Conservation (phyloP, 2,888 invertebrate species). For the Eugnorisma glareosa region DNA sequence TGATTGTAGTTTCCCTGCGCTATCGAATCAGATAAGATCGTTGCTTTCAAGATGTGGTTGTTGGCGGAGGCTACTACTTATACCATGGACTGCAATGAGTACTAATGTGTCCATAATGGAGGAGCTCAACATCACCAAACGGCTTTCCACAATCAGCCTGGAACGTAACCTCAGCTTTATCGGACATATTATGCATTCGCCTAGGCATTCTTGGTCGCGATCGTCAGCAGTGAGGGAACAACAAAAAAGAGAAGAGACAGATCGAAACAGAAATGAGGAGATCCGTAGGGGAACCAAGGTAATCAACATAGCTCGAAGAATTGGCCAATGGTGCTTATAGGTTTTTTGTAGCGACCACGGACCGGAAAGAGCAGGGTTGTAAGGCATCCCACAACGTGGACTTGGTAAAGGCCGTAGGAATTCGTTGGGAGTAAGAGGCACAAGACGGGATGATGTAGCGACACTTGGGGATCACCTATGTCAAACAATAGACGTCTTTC, state of each 20-base stretch:
- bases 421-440: neutral
- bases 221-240: neutral
- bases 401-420: neutral
- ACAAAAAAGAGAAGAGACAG: neutral
- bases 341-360: neutral
- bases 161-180: neutral
- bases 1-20: neutral
- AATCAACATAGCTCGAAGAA: neutral
- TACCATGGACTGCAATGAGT: neutral
- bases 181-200: neutral
- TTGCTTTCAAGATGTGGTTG: neutral
- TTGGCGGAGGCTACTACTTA: neutral
- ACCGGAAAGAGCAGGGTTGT: neutral
- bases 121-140: neutral
- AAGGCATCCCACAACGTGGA: neutral
- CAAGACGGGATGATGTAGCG: neutral
- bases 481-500: neutral
- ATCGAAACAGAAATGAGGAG: neutral
- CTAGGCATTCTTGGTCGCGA: neutral
- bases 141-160: neutral
- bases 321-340: neutral
- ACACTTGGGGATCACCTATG: neutral
- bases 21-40: neutral
- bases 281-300: neutral
- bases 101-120: neutral